phyloP scores from a whole-genome alignment of 2,797 vertebrate genomes.

The Thalassophryne amazonica region DNA sequence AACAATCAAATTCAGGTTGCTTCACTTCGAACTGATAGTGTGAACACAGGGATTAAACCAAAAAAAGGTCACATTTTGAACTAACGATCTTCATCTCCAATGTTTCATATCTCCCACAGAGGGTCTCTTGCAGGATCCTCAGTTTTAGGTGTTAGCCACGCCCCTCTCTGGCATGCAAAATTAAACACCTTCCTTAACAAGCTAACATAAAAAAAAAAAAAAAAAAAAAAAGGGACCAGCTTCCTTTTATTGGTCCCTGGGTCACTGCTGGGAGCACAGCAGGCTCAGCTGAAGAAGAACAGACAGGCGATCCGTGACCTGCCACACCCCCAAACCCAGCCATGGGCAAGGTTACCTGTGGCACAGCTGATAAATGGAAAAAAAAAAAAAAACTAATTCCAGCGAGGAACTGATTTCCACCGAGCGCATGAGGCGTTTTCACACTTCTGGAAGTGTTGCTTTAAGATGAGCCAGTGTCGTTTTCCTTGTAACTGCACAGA shows the following conservation, averaged over 20 bases:
- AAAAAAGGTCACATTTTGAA: no score
- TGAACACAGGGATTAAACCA: no score
- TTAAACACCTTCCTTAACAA: conserved; percentile 78
- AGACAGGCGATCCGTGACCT: no score
- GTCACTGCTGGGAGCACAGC: no score
- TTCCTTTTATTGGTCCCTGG: conserved; percentile 66
- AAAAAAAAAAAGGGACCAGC: conserved; percentile 62
- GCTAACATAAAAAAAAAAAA: conserved; percentile 69
- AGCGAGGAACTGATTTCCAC: no score
- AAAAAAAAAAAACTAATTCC: no score
- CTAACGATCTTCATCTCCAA: background rate
- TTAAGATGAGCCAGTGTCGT: conserved; percentile 11
- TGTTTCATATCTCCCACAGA: background rate
- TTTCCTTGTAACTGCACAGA: conserved; percentile 15
- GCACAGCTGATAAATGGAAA: no score
- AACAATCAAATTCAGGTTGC: no score
- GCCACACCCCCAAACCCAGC: no score
- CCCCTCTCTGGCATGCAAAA: conserved; percentile 62
- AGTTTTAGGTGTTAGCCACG: conserved; percentile 13
- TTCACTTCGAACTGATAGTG: no score
- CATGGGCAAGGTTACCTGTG: no score
- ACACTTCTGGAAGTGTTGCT: conserved; percentile 16
- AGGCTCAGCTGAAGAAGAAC: no score
- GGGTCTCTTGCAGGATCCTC: conserved; percentile 13
- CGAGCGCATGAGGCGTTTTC: conserved; percentile 9